A percentile compares a stretch with the other conserved stretches of the same genome.
phyloP scores from a whole-genome alignment of 2,113 vertebrate species.

The Tachysurus fulvidraco region DNA sequence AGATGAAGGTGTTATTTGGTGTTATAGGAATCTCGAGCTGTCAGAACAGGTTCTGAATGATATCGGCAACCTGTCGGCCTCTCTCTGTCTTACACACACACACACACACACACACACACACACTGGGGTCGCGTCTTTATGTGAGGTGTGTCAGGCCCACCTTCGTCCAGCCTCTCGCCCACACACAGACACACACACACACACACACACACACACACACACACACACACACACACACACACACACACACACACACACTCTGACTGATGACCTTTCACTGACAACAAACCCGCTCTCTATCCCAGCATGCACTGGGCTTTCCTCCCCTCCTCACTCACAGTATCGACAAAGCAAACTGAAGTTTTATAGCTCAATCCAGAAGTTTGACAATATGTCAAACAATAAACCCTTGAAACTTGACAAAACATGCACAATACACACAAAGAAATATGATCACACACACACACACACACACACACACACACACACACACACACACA shows the following conservation, averaged over 20 bases:
- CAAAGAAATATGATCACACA: neutral
- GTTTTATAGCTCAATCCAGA: slow-evolving; percentile 16
- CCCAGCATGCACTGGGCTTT: slow-evolving; percentile 15
- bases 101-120: neutral
- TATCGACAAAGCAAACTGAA: neutral
- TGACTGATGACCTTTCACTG: slow-evolving; percentile 46
- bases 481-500: neutral
- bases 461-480: neutral
- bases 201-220: slow-evolving; percentile 39
- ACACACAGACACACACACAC: slow-evolving; percentile 32
- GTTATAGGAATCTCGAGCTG: slow-evolving; percentile 18
- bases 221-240: slow-evolving; percentile 42
- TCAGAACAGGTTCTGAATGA: slow-evolving; percentile 13
- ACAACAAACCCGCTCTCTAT: neutral
- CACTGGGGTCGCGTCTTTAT: slow-evolving; percentile 32
- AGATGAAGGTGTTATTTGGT: slow-evolving; percentile 1
- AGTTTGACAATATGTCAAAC: neutral
- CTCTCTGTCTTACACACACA: neutral
- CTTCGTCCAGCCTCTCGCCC: slow-evolving; percentile 28
- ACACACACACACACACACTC: slow-evolving; percentile 44
- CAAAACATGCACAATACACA: neutral
- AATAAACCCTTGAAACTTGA: neutral
- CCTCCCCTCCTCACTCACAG: neutral
- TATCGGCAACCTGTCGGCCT: slow-evolving; percentile 17
- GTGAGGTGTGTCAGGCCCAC: slow-evolving; percentile 42